Evolutionary conservation across 1,140 invertebrate species (phyloP), one percentile per base, ranked within the genome.

Genomic region (Drosophila lacteicornis): DNA sequence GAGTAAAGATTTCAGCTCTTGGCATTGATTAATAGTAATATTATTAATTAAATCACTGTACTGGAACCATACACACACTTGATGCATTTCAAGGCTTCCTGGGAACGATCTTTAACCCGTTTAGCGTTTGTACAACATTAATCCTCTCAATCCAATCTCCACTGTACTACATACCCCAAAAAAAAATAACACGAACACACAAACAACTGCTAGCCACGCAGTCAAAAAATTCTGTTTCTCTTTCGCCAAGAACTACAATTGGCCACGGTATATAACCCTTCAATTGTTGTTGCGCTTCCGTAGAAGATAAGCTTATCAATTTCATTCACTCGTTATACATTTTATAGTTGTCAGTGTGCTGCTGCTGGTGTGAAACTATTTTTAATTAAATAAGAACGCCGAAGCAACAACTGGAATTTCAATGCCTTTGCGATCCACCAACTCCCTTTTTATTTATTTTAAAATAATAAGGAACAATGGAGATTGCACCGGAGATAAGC

Each of bases 241-340:
- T 27, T 40, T 19, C 43, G 40, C 22, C 47, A 77, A 55, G 38
- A 69, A 57, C 36, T 33, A 43, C 57, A 30, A 47, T 30, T 49
- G 42, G 15, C 30, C 51, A 43, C 13, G 56, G 11, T 59, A 38
- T 12, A n/a, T 30, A 42, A 58, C 36, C 25, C 33, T 17, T 59
- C 27, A 47, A 27, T 55, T 77, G 62, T 77, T 77, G 56, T 38
- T 77, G 56, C n/a, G 55, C 74, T 67, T 67, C 73, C 47, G 73
- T 15, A 45, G 13, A 56, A 49, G 75, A 77, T 77, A 77, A 77
- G 63, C 74, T 77, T 77, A 77, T 77, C 75, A 77, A 61, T 77
- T 60, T 55, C 27, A 77, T 77, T 67, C 55, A 43, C 60, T 75
- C 30, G 49, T 58, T 22, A 58, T 69, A 77, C 33, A 60, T 69